Percentiles rank a stretch among this genome's conserved stretches.
These are phyloP conservation scores for Calyptomena viridis DNA, from an alignment of 2,113 vertebrate species.

Conservation along the genomic window DNA sequence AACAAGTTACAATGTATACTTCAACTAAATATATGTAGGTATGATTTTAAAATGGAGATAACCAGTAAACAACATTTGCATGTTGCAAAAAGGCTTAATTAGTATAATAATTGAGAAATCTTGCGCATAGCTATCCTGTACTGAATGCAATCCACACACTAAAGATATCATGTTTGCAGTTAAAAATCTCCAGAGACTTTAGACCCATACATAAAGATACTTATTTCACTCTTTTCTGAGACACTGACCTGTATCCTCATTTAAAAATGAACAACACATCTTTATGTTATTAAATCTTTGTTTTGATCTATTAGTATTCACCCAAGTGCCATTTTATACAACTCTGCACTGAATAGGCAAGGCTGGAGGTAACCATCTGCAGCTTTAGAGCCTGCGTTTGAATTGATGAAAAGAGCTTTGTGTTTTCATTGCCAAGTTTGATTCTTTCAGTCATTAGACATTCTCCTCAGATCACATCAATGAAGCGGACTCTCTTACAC, in stretches of 20 bases:
- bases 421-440: slow-evolving; percentile 87
- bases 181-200: slow-evolving; percentile 75
- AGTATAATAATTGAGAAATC: slow-evolving; percentile 35
- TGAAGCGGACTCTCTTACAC: slow-evolving; percentile 79
- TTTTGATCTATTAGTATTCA: slow-evolving; percentile 85
- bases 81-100: slow-evolving; percentile 4
- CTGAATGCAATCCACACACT: slow-evolving; percentile 58
- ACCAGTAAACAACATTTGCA: slow-evolving; percentile 26
- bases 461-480: slow-evolving; percentile 85
- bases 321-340: slow-evolving; percentile 80
- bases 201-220: slow-evolving; percentile 74
- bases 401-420: slow-evolving; percentile 87
- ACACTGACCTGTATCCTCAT: slow-evolving; percentile 79
- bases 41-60: slow-evolving; percentile 45
- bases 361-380: slow-evolving; percentile 84
- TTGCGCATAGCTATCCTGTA: slow-evolving; percentile 33
- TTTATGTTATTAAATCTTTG: slow-evolving; percentile 83
- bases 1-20: neutral
- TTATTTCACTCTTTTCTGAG: slow-evolving; percentile 76
- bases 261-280: slow-evolving; percentile 79
- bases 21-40: neutral
- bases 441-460: slow-evolving; percentile 86
- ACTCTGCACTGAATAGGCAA: slow-evolving; percentile 72
- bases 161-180: slow-evolving; percentile 67
- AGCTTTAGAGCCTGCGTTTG: slow-evolving; percentile 76